These are phyloP conservation scores for Gastrophysa polygoni DNA, from an alignment of 2,888 invertebrate genomes.

Conservation along the genomic window DNA sequence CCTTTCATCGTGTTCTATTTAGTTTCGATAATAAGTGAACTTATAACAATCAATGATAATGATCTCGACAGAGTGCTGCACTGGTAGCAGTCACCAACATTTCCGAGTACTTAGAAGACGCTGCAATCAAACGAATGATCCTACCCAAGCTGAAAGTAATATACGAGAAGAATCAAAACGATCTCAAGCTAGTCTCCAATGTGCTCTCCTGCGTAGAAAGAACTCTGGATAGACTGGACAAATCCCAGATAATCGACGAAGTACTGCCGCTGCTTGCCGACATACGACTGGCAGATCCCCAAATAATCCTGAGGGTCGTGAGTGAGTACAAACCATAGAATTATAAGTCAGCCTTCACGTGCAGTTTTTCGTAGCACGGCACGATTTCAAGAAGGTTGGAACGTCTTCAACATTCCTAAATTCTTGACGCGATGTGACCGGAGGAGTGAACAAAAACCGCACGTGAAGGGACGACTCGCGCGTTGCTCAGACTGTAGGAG, in stretches of 20 bases:
- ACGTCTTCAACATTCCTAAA: too few species aligned
- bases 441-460: too few species aligned
- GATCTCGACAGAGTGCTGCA: slow-evolving; percentile 77
- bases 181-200: slow-evolving; percentile 80
- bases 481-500: too few species aligned
- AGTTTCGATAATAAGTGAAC: too few species aligned
- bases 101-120: slow-evolving; percentile 82
- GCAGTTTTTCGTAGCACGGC: background rate
- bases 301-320: slow-evolving; percentile 87
- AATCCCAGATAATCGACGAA: slow-evolving; percentile 86
- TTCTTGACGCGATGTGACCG: too few species aligned
- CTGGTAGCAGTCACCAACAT: slow-evolving; percentile 86
- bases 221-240: slow-evolving; percentile 82
- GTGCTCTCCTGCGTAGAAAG: slow-evolving; percentile 81
- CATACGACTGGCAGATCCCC: slow-evolving; percentile 85
- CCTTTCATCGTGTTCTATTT: too few species aligned
- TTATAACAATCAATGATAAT: background rate
- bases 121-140: slow-evolving; percentile 78
- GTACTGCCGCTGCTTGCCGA: slow-evolving; percentile 88
- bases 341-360: background rate
- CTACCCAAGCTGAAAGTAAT: slow-evolving; percentile 82
- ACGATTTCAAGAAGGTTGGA: too few species aligned
- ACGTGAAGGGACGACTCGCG: too few species aligned
- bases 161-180: slow-evolving; percentile 79
- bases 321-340: slow-evolving; percentile 73